A percentile compares a stretch with the other conserved stretches of the same genome.
Conservation (phyloP, 2,113 vertebrate genomes). For the Xiphorhynchus elegans region DNA sequence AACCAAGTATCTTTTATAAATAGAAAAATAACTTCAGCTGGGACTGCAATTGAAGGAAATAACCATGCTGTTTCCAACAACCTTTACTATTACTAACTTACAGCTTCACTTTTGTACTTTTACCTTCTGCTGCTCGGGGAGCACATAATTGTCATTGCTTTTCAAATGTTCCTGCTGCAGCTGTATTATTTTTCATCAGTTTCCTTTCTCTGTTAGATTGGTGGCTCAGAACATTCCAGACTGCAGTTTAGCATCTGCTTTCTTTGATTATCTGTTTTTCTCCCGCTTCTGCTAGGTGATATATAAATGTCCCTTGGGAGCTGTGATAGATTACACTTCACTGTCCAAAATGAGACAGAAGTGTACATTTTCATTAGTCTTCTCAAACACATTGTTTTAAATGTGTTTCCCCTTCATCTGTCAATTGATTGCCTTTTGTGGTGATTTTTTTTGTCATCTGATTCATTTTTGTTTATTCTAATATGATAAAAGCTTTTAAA, state of each 20-base stretch:
- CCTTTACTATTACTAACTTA: neutral
- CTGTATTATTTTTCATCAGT: neutral
- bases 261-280: neutral
- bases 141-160: slow-evolving; percentile 3
- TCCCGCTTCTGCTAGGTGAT: neutral
- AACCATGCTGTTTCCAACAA: neutral
- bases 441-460: neutral
- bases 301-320: neutral
- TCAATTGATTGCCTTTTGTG: neutral
- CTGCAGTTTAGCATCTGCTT: neutral
- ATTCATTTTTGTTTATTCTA: neutral
- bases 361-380: neutral
- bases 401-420: neutral
- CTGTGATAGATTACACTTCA: neutral
- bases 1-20: neutral
- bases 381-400: neutral
- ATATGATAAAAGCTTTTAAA: neutral
- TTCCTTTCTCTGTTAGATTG: neutral
- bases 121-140: slow-evolving; percentile 31
- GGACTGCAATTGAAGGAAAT: neutral
- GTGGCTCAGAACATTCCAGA: neutral
- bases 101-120: neutral
- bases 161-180: neutral
- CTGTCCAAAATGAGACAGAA: neutral
- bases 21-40: neutral